Evolutionary conservation across 2,797 vertebrate species (phyloP), one percentile per base, ranked within the genome.

Genomic region (Simalia tracyae): DNA sequence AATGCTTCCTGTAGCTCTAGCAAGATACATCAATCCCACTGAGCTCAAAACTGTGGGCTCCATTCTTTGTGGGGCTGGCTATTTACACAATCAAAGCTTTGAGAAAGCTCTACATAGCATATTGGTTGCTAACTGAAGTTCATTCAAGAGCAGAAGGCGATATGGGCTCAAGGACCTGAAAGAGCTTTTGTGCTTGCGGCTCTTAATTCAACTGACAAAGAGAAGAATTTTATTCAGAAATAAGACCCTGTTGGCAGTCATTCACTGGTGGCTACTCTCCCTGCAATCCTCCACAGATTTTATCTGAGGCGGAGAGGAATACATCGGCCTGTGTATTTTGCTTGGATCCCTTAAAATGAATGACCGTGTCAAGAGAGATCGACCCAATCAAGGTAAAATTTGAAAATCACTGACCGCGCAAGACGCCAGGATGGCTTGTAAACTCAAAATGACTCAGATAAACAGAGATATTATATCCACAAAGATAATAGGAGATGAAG

Each of bases 21-120:
- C 64, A 92, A 1, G 0, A 92, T 90, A 92, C 68, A 86, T 8
- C 94, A 96, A 95, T 96, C 94, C 95, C 91, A 94, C 93, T 91
- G 92, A 92, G 93, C 90, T 93, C 86, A 26, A 50, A 94, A 54
- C 90, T 84, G 88, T 61, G 56, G 46, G 89, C 72, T 92, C 86
- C 22, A 50, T 91, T 94, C 56, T 89, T 84, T 61, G 36, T 72
- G 56, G 0, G 56, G 17, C 60, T 95, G 93, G 93, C 68, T 81
- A 88, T 0, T 0, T 1, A 86, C 81, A 85, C 46, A 84, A 88
- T 0, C 50, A 88, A 5, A 36, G 31, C 89, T 95, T 54, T 88
- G 92, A 72, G 84, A 93, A 92, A 95, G n/a, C 0, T 24, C 3
- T 12, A 22, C 57, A 76, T 90, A 87, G 36, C n/a, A 92, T 57